Conservation (phyloP, 2,113 vertebrate genomes). For the Pseudorectes ferrugineus region DNA sequence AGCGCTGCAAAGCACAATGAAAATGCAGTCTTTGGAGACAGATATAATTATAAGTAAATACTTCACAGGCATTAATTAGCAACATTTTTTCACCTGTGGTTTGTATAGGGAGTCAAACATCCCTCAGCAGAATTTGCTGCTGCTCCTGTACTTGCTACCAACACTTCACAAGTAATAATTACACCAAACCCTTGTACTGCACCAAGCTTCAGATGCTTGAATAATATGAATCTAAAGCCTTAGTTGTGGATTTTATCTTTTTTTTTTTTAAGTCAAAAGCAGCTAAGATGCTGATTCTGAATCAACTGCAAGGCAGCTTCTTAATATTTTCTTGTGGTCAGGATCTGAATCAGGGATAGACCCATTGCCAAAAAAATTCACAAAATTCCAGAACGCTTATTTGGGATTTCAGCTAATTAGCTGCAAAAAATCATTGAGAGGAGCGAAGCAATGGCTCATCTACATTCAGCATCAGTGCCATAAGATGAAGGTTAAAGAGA, state of each 20-base stretch:
- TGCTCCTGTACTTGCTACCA: background rate
- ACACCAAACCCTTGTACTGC: background rate
- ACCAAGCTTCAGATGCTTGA: background rate
- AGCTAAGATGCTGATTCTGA: background rate
- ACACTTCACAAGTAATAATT: background rate
- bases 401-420: background rate
- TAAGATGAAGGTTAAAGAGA: background rate
- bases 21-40: constrained; percentile 19
- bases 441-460: background rate
- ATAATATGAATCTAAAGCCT: background rate
- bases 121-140: background rate
- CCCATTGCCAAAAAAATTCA: background rate
- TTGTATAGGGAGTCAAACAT: background rate
- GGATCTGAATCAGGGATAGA: background rate
- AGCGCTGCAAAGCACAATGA: background rate
- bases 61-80: constrained; percentile 39
- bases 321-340: background rate
- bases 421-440: background rate
- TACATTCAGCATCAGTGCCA: background rate
- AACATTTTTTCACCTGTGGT: constrained; percentile 23
- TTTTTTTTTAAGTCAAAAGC: background rate
- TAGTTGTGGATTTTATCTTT: background rate
- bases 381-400: background rate
- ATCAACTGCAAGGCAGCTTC: background rate
- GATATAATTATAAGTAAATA: constrained; percentile 62